Evolutionary conservation across 1,140 invertebrate genomes (phyloP).

Genomic region (Scaptomyza graminum): DNA sequence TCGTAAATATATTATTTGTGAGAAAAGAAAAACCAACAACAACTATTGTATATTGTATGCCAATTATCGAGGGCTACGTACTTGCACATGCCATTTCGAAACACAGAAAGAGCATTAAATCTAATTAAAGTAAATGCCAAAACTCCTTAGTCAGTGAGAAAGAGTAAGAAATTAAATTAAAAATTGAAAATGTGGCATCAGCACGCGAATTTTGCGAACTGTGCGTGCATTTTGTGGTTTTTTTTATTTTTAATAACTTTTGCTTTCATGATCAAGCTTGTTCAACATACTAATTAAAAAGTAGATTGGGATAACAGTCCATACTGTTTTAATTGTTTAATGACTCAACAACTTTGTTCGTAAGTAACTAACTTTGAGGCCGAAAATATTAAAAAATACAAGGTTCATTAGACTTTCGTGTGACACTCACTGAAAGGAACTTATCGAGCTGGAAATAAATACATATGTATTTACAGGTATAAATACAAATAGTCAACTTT

Average conservation of each 20-base stretch:
- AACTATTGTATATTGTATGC: neutral
- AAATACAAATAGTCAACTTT: conserved; percentile 48
- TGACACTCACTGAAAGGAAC: neutral
- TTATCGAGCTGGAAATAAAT: conserved; percentile 15
- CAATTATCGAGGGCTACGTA: conserved; percentile 44
- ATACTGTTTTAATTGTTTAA: neutral
- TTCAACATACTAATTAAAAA: conserved; percentile 4
- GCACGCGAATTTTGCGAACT: conserved; percentile 44
- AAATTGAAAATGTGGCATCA: conserved; percentile 47
- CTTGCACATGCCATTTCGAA: conserved; percentile 23
- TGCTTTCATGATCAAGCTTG: conserved; percentile 17
- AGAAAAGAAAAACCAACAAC: neutral
- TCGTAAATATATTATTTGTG: conserved; percentile 39
- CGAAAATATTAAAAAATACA: no score
- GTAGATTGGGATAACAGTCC: neutral
- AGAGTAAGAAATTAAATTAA: conserved; percentile 28
- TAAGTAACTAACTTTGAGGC: no score
- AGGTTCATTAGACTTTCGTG: neutral
- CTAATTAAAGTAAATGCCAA: conserved; percentile 47
- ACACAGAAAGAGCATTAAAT: conserved; percentile 30
- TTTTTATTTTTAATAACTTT: conserved; percentile 28
- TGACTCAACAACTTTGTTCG: no score
- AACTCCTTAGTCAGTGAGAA: neutral
- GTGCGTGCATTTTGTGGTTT: conserved; percentile 44
- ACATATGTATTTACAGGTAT: conserved; percentile 21